A percentile compares a stretch with the other conserved stretches of the same genome.
Evolutionary conservation across 1,140 invertebrate genomes (phyloP).

Genomic region (Cotesia typhae): DNA sequence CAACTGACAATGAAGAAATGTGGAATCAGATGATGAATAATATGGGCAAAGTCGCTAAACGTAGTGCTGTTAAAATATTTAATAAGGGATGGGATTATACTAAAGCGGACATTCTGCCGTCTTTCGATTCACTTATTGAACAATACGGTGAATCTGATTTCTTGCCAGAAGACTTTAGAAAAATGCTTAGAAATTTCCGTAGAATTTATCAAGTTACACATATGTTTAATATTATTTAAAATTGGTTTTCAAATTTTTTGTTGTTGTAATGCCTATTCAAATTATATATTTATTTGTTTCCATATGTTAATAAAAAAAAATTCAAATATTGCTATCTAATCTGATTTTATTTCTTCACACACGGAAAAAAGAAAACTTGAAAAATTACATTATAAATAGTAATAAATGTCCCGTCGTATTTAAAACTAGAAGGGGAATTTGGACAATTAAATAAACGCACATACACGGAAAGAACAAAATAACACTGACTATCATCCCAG

Average conservation of each 20-base stretch:
- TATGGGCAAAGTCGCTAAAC: slow-evolving; percentile 21
- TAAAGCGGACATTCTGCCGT: slow-evolving; percentile 24
- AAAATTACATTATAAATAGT: too few species aligned
- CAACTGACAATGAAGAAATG: neutral
- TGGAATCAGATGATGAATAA: slow-evolving; percentile 2
- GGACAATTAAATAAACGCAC: too few species aligned
- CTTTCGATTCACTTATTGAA: neutral
- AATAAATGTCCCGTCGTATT: too few species aligned
- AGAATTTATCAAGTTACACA: neutral
- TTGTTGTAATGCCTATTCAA: neutral
- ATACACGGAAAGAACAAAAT: too few species aligned
- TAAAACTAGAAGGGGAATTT: too few species aligned
- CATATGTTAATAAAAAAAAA: neutral
- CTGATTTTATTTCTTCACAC: too few species aligned
- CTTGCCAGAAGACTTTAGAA: slow-evolving; percentile 11
- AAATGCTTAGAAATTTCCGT: neutral
- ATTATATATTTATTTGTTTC: neutral
- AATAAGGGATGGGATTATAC: neutral
- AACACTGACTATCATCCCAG: too few species aligned
- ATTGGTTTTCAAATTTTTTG: too few species aligned
- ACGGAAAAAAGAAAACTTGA: too few species aligned
- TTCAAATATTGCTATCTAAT: too few species aligned
- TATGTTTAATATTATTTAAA: slow-evolving; percentile 12
- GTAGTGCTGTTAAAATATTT: neutral
- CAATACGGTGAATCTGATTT: slow-evolving; percentile 7